phyloP scores from a whole-genome alignment of 2,113 vertebrate species.

The Thunnus maccoyii region DNA sequence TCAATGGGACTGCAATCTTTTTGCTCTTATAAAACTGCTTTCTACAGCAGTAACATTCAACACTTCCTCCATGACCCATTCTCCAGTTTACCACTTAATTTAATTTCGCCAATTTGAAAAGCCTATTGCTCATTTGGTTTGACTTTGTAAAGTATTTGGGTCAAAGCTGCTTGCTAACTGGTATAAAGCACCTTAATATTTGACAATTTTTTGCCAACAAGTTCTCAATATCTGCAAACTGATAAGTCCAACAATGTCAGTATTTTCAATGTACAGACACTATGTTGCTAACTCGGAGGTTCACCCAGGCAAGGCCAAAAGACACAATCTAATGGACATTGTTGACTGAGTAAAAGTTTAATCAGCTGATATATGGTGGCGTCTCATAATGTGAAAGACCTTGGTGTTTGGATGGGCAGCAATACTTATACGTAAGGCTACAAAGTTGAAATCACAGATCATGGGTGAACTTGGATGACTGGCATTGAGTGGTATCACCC shows the following conservation, averaged over 20 bases:
- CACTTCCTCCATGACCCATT: not conserved
- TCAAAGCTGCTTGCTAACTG: not conserved
- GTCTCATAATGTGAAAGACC: not conserved
- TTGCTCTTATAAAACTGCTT: conserved; percentile 17
- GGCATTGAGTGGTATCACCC: conserved; percentile 15
- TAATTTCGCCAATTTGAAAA: not conserved
- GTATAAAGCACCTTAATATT: not conserved
- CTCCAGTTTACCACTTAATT: not conserved
- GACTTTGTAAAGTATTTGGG: not conserved
- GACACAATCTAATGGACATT: not conserved
- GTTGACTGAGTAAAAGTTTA: not conserved
- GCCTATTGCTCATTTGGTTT: not conserved
- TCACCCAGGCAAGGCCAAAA: not conserved
- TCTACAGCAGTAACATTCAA: not conserved
- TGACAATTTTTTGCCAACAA: not conserved
- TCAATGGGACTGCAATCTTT: conserved; percentile 17
- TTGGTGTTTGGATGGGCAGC: not conserved
- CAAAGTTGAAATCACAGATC: conserved; percentile 1
- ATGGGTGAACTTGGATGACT: not conserved
- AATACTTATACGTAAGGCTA: not conserved
- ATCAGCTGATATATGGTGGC: not conserved
- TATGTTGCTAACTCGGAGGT: not conserved
- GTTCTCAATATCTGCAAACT: not conserved
- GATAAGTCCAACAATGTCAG: not conserved
- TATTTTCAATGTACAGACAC: not conserved